Evolutionary conservation across 2,797 vertebrate species (phyloP).

Genomic region (Harpagifer antarcticus): DNA sequence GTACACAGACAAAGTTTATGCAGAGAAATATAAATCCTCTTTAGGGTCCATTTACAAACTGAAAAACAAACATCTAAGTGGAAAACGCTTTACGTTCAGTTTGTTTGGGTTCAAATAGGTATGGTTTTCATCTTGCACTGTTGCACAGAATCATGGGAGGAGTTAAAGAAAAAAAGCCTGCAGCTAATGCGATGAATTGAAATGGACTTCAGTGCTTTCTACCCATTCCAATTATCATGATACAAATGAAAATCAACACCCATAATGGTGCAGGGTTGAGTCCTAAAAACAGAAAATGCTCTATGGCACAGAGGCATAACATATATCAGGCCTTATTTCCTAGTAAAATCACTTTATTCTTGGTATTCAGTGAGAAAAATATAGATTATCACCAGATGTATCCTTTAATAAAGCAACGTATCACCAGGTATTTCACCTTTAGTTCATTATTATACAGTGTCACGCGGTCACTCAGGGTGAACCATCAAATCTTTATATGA

Average conservation of each 20-base stretch:
- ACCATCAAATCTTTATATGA: background rate
- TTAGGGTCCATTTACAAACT: slow-evolving; percentile 38
- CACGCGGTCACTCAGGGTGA: slow-evolving; percentile 26
- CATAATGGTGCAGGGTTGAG: background rate
- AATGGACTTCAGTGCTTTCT: slow-evolving; percentile 34
- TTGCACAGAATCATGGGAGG: slow-evolving; percentile 28
- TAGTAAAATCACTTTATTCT: slow-evolving; percentile 2
- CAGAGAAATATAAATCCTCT: background rate
- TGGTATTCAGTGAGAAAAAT: slow-evolving; percentile 4
- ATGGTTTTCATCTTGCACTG: slow-evolving; percentile 56
- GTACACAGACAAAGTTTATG: slow-evolving; percentile 8
- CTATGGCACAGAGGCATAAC: no score
- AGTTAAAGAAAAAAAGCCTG: background rate
- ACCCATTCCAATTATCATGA: background rate
- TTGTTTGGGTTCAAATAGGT: slow-evolving; percentile 5
- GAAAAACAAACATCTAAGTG: slow-evolving; percentile 46
- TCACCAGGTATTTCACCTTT: slow-evolving; percentile 19
- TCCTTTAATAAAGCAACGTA: background rate
- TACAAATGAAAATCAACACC: slow-evolving; percentile 49
- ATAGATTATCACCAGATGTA: background rate
- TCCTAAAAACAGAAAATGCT: no score
- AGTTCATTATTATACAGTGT: background rate
- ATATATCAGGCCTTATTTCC: background rate
- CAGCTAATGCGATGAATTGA: slow-evolving; percentile 11
- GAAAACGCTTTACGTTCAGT: slow-evolving; percentile 27